A percentile compares a stretch with the other conserved stretches of the same genome.
Conservation (phyloP, 2,113 vertebrate genomes). For the Columba livia region DNA sequence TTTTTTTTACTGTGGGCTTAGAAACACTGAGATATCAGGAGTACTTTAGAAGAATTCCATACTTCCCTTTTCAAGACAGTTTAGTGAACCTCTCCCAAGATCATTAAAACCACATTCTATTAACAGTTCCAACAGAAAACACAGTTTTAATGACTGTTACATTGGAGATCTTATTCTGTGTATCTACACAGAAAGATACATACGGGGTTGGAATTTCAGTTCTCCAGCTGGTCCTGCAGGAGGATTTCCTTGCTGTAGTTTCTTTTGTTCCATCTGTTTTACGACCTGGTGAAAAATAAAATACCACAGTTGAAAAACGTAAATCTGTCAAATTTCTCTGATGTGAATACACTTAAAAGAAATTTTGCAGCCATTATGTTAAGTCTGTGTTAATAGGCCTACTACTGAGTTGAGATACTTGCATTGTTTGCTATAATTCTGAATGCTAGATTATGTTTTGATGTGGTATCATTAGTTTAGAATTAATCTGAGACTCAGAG, state of each 20-base stretch:
- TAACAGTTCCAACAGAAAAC: neutral
- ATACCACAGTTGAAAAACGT: neutral
- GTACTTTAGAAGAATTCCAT: neutral
- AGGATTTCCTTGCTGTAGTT: conserved; percentile 80
- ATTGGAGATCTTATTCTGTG: neutral
- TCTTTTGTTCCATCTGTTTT: conserved; percentile 92
- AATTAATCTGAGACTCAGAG: neutral
- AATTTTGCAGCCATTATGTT: neutral
- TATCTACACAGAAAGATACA: conserved; percentile 23
- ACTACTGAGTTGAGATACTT: neutral
- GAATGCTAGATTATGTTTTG: neutral
- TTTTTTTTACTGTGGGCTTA: neutral
- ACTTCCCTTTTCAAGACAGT: neutral
- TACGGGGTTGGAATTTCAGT: conserved; percentile 77
- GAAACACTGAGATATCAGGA: neutral
- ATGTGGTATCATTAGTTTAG: neutral
- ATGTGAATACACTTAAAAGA: neutral
- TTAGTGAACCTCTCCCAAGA: neutral
- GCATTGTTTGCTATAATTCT: neutral
- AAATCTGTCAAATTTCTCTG: neutral
- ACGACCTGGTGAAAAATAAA: conserved; percentile 78
- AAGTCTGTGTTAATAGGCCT: neutral
- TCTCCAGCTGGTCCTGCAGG: conserved; percentile 80
- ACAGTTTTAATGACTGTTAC: neutral
- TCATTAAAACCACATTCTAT: neutral